These are phyloP conservation scores for Enteromius anoplus DNA, from an alignment of 2,797 vertebrate species.

Conservation along the genomic window DNA sequence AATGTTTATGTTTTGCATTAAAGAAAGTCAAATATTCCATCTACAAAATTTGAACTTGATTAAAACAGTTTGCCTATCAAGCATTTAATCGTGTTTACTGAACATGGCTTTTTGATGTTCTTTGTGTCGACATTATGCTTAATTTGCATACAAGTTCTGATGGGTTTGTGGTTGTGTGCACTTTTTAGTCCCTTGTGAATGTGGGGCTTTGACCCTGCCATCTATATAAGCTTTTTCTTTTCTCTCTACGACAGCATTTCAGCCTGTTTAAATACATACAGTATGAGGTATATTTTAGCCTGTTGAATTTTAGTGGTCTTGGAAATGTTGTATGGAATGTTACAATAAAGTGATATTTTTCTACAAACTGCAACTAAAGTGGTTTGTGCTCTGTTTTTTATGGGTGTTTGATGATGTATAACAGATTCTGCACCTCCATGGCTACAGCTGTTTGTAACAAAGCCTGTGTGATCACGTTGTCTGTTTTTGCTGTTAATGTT, in stretches of 20 bases:
- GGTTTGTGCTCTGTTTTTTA: constrained; percentile 13
- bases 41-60: constrained; percentile 9
- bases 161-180: constrained; percentile 61
- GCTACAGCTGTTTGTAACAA: constrained; percentile 13
- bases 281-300: constrained; percentile 76
- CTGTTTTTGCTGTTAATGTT: constrained; percentile 7
- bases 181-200: constrained; percentile 65
- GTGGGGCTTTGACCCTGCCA: constrained; percentile 62
- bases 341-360: constrained; percentile 98
- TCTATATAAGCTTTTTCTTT: constrained; percentile 62
- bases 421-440: not conserved
- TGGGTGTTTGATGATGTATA: constrained; percentile 2
- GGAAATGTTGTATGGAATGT: constrained; percentile 93
- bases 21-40: not conserved
- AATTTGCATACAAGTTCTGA: constrained; percentile 32
- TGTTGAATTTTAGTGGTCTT: constrained; percentile 90
- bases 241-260: constrained; percentile 64
- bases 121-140: constrained; percentile 41
- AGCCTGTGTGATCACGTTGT: constrained; percentile 10
- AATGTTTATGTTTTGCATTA: constrained; percentile 7
- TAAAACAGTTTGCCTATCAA: constrained; percentile 7
- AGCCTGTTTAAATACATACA: constrained; percentile 71
- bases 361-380: constrained; percentile 74
- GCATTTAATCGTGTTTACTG: constrained; percentile 23
- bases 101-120: constrained; percentile 34